Base-by-base conservation (phyloP, 2,113 vertebrate genomes). In the Myiozetetes cayanensis region DNA sequence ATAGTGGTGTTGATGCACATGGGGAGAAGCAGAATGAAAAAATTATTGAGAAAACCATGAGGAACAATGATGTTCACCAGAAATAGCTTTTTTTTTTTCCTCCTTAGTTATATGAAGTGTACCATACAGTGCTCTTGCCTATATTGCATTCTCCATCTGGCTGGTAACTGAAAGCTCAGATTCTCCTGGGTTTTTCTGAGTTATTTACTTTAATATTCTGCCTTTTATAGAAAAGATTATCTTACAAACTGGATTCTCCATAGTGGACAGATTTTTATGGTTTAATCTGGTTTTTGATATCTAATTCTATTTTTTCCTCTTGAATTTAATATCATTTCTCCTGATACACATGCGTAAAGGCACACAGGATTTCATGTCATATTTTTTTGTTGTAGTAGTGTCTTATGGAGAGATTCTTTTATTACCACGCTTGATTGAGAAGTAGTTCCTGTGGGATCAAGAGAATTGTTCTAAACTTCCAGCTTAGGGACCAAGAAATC, bases 141-240 rank as follows among this genome's bases (percentile, higher is more conserved):
- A 80, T 87, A 93, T 95, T 96, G 93, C 82, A 49, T 95, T 95
- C 96, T 94, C 95, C 95, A 97, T 97, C 95, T 97, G 95, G 80
- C 80, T 95, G 94, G 92, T 94, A 96, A 93, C 90, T 90, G 96
- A 94, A 97, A 92, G 73, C 93, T 94, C 59, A 80, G 66, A 89
- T 92, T 88, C 96, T 96, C 92, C 41, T 93, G 94, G 95, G 93
- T 37, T 96, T 96, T 94, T 96, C 94, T 97, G 93, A 97, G 95
- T 97, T 97, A 96, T 96, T 97, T 97, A 96, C 95, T 97, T 96
- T 96, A 97, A 96, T 96, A 95, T 95, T 96, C 90, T 95, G 89
- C 88, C 90, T 96, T 96, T 96, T 96, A 94, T 94, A 96, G 90
- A 89, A 91, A 93, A 96, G 90, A 97, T 97, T 97, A 96, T 97